Base-by-base conservation (phyloP, 2,113 vertebrate genomes). In the Triplophysa tibetana region DNA sequence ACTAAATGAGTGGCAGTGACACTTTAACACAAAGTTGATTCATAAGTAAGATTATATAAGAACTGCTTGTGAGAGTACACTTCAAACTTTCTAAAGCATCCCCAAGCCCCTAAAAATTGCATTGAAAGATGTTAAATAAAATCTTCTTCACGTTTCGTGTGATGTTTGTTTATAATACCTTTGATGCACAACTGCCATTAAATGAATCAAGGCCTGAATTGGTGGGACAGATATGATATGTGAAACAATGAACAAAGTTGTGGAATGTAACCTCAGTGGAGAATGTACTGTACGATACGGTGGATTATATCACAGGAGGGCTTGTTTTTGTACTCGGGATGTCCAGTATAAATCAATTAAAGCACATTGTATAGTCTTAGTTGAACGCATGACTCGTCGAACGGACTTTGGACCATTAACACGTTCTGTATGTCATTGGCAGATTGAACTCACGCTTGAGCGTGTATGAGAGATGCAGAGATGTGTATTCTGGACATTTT, bases 181-280 rank as follows among this genome's bases (percentile, higher is more conserved):
- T 81, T 5, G 16, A 29, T 45, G 48, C 23, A 56, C 52, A 73
- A 43, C 23, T 65, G 33, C 19, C 38, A 19, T 29, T 50, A 5
- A 33, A 73, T 41, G 12, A 43, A 61, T 58, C 70, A 70, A 29
- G 77, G 33, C 41, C 50, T 66, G 21, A 21, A 68, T 33, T 58
- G 38, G 63, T 58, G 63, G 8, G 11, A 78, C 50, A 29, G 29
- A 12, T 50, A 54, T 17, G 62, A 65, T 63, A 56, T 73, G 63
- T 70, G 41, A 72, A 50, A 62, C 70, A 24, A 48, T 79, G 69
- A 70, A 75, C 29, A 65, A 38, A 41, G 66, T 52, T 21, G 67
- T 70, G 69, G 78, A 80, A 80, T 74, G 79, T 80, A 72, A 74
- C 19, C 70, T 21, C 26, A 41, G 54, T 76, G 33, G 52, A 80